Evolutionary conservation across 2,888 invertebrate species (phyloP).

Genomic region (Pristionchus mayeri): DNA sequence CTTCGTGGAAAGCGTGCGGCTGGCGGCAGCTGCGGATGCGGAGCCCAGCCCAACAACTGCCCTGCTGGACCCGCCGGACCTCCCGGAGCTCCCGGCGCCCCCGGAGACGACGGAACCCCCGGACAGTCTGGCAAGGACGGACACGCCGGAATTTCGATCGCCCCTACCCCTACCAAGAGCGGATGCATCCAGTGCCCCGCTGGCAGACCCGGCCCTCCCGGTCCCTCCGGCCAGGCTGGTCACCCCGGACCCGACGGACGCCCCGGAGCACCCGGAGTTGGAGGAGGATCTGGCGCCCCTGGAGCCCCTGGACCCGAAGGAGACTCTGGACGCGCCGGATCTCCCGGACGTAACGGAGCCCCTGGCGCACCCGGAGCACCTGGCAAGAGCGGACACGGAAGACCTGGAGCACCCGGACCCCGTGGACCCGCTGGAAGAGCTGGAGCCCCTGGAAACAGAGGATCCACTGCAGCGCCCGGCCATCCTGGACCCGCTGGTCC

Average conservation of each 20-base stretch:
- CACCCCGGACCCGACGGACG: constrained; percentile 39
- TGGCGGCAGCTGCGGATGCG: constrained; percentile 46
- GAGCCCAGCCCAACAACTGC: constrained; percentile 50
- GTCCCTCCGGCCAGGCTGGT: constrained; percentile 40
- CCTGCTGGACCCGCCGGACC: constrained; percentile 49
- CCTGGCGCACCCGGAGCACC: constrained; percentile 51
- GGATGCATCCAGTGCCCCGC: constrained; percentile 50
- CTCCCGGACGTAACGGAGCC: background rate
- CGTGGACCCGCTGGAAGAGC: constrained; percentile 35
- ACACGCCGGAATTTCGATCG: constrained; percentile 9
- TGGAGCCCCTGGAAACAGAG: constrained; percentile 43
- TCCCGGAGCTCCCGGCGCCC: constrained; percentile 48
- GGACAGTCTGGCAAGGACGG: constrained; percentile 46
- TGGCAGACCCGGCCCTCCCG: constrained; percentile 44
- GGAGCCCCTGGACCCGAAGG: constrained; percentile 45
- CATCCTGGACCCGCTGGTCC: constrained; percentile 52
- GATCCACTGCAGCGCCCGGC: constrained; percentile 23
- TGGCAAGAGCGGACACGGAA: constrained; percentile 28
- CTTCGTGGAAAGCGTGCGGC: constrained; percentile 38
- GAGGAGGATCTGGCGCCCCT: constrained; percentile 23
- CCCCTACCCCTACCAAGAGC: constrained; percentile 2
- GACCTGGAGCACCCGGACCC: constrained; percentile 33
- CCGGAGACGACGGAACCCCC: constrained; percentile 47
- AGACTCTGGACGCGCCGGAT: constrained; percentile 31
- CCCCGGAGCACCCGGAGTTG: constrained; percentile 40